Evolutionary conservation across 2,888 invertebrate genomes (phyloP).

Genomic region (Hyles lineata): DNA sequence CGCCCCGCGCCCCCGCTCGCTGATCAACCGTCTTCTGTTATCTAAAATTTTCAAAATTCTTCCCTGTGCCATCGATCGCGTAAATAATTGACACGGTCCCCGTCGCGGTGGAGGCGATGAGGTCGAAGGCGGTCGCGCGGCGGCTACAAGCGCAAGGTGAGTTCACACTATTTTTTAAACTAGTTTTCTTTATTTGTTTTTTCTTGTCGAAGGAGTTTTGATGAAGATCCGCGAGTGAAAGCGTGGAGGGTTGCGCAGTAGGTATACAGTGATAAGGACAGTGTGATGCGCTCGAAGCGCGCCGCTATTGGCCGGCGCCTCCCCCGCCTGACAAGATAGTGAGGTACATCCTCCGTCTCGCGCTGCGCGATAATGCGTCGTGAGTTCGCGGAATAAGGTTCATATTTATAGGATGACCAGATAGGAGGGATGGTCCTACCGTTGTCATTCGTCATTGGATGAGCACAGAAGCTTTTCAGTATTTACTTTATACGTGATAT

Average conservation of each 20-base stretch:
- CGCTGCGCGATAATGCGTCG: conserved; percentile 47
- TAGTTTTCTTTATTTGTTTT: conserved; percentile 32
- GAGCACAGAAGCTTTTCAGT: conserved; percentile 76
- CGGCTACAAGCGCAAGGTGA: conserved; percentile 89
- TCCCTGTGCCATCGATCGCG: conserved; percentile 68
- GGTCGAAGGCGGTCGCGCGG: conserved; percentile 89
- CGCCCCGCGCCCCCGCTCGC: conserved; percentile 57
- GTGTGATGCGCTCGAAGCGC: conserved; percentile 74
- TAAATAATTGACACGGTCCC: conserved; percentile 67
- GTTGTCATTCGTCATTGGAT: conserved; percentile 83
- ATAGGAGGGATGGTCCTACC: conserved; percentile 78
- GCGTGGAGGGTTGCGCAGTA: conserved; percentile 67
- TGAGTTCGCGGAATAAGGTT: conserved; percentile 47
- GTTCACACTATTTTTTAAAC: conserved; percentile 42
- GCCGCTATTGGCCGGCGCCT: conserved; percentile 74
- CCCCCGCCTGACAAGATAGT: conserved; percentile 84
- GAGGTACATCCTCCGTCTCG: conserved; percentile 75
- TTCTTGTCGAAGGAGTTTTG: conserved; percentile 28
- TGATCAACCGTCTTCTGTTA: conserved; percentile 50
- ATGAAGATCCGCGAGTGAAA: conserved; percentile 9
- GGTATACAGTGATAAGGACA: conserved; percentile 72
- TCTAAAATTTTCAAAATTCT: conserved; percentile 61
- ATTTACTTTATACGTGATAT: conserved; percentile 68
- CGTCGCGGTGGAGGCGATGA: conserved; percentile 83
- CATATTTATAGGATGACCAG: conserved; percentile 46